A percentile compares a stretch with the other conserved stretches of the same genome.
These are phyloP conservation scores for Ormyrus nitidulus DNA, from an alignment of 2,888 invertebrate genomes.

Conservation along the genomic window DNA sequence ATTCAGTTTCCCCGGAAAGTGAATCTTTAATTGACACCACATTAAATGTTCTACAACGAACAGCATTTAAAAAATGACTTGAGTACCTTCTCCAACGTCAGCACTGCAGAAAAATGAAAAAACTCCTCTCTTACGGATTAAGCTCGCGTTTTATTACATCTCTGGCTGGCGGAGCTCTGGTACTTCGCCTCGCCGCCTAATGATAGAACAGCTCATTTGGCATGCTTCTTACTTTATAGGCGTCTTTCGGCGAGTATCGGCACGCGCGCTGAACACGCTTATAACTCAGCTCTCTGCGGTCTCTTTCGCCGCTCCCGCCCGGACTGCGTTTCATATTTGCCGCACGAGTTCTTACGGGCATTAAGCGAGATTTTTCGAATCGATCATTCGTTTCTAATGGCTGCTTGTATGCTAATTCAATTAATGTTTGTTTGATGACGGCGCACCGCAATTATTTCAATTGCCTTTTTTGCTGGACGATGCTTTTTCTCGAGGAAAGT, in stretches of 20 bases:
- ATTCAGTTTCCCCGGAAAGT: too few relatives aligned
- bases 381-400: too few relatives aligned
- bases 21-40: too few relatives aligned
- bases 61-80: too few relatives aligned
- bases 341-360: not conserved
- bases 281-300: not conserved
- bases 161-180: not conserved
- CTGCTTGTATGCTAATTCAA: too few relatives aligned
- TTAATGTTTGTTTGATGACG: not conserved
- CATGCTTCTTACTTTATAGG: slow-evolving; percentile 16
- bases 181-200: slow-evolving; percentile 5
- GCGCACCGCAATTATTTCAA: not conserved
- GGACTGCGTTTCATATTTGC: not conserved
- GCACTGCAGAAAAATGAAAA: too few relatives aligned
- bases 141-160: too few relatives aligned
- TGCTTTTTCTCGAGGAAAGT: too few relatives aligned
- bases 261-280: not conserved
- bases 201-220: slow-evolving; percentile 52
- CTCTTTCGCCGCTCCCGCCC: not conserved
- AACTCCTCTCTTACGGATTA: too few relatives aligned
- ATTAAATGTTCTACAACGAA: too few relatives aligned
- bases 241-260: slow-evolving; percentile 6
- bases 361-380: not conserved
- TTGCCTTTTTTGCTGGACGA: too few relatives aligned
- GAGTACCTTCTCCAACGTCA: too few relatives aligned